Evolutionary conservation across 2,888 invertebrate species (phyloP), one percentile per base, ranked within the genome.

Genomic region (Sussaba pulchella): DNA sequence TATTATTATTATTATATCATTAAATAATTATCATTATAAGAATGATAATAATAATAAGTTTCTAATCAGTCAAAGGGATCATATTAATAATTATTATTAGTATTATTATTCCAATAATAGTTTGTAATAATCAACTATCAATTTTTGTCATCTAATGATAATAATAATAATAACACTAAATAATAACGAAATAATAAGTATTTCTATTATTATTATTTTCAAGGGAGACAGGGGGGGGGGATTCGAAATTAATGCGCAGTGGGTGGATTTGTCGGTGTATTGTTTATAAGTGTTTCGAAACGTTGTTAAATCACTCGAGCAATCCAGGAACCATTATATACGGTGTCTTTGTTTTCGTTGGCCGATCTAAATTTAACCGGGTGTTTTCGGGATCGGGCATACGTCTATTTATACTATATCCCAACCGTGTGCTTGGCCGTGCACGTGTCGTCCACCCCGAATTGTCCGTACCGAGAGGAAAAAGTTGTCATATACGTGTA

Each of bases 381-480:
- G 75, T 77, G 81, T 81, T 85, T 81, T 82, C n/a, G n/a, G 75
- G 70, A 80, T 83, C 82, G 71, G 57, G 69, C 78, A 84, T 86
- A 81, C 72, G 57, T 74, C 81, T 87, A 87, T 87, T 86, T 83
- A 83, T 85, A 85, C 54, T 54, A 12, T 36, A 26, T 57, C 64
- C 41, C n/a, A n/a, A 63, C 50, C 50, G 52, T 72, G 72, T 64
- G 71, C 67, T 43, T 31, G 59, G 17, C 69, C 54, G 67, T 72
- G 45, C 81, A 81, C 81, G 78, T 81, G 81, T 81, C 78, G 78
- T 69, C 78, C 78, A 81, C 81, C 81, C 77, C 74, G 70, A 31
- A 43, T 52, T 36, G 39, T 26, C 41, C 36, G 31, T 57, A 59
- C 36, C 54, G n/a, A n/a, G n/a, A 41, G n/a, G 52, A 26, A 24